Conservation (phyloP, 2,797 vertebrate species). For the Channallabes apus region DNA sequence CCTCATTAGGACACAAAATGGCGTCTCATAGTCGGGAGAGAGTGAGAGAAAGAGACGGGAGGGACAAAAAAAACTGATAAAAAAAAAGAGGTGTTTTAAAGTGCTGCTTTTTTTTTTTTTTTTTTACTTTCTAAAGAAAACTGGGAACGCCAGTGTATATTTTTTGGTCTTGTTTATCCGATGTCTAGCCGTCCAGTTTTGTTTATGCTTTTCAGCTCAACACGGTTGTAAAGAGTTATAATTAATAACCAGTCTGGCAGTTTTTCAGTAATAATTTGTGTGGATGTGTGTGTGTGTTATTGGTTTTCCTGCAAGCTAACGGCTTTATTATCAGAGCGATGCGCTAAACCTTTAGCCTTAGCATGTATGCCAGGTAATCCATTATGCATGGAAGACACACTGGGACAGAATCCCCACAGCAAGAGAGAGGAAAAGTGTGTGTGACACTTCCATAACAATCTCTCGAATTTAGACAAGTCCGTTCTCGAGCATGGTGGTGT, state of each 20-base stretch:
- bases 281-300: not conserved
- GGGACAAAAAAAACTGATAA: conserved; percentile 4
- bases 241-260: not conserved
- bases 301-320: not conserved
- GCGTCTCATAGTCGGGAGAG: conserved; percentile 27
- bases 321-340: conserved; percentile 41
- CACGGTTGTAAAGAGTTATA: not conserved
- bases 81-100: conserved; percentile 32
- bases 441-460: conserved; percentile 9
- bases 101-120: not conserved
- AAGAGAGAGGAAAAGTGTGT: not conserved
- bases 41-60: conserved; percentile 11
- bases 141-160: not conserved
- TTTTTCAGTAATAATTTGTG: not conserved
- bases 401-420: conserved; percentile 47
- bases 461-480: not conserved
- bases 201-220: not conserved
- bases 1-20: conserved; percentile 66
- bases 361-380: conserved; percentile 72
- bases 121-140: not conserved
- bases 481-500: not conserved
- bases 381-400: conserved; percentile 73
- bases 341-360: conserved; percentile 62
- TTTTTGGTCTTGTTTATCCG: not conserved
- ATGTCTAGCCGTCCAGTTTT: not conserved